Conservation (phyloP, 1,140 invertebrate genomes). For the Agrilus planipennis region DNA sequence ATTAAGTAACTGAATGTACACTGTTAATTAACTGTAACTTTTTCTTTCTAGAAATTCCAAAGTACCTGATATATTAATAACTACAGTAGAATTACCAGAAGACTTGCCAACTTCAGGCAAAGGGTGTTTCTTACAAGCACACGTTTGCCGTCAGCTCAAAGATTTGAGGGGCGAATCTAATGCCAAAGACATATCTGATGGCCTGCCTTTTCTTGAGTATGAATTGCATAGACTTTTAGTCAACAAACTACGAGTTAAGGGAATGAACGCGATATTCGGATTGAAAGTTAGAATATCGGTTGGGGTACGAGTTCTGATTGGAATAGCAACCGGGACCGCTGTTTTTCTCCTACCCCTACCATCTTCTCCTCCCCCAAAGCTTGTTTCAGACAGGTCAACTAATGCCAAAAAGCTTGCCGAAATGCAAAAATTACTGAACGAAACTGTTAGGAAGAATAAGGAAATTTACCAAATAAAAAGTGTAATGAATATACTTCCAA, state of each 20-base stretch:
- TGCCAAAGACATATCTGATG: constrained; percentile 88
- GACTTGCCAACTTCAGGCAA: constrained; percentile 60
- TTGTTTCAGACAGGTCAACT: constrained; percentile 49
- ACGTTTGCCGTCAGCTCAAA: constrained; percentile 66
- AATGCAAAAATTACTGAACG: constrained; percentile 50
- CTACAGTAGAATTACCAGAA: constrained; percentile 75
- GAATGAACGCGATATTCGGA: constrained; percentile 88
- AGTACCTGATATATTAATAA: constrained; percentile 83
- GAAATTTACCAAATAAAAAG: constrained; percentile 54
- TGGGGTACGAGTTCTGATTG: constrained; percentile 77
- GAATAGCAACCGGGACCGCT: constrained; percentile 80
- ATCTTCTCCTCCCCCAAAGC: constrained; percentile 51
- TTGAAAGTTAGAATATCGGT: constrained; percentile 73
- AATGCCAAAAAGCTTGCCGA: constrained; percentile 50
- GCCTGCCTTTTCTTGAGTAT: constrained; percentile 90
- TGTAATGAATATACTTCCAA: constrained; percentile 18
- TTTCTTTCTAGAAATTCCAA: constrained; percentile 52
- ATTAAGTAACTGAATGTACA: neutral
- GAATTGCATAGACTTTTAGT: constrained; percentile 85
- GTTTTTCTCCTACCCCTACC: constrained; percentile 65
- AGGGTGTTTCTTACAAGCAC: constrained; percentile 65
- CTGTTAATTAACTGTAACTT: neutral
- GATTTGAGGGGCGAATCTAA: constrained; percentile 74
- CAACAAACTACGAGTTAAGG: constrained; percentile 84
- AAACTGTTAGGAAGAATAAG: constrained; percentile 54